A percentile compares a stretch with the other conserved stretches of the same genome.
These are phyloP conservation scores for Gallinago undulata DNA, from an alignment of 2,113 vertebrate genomes.

Conservation along the genomic window DNA sequence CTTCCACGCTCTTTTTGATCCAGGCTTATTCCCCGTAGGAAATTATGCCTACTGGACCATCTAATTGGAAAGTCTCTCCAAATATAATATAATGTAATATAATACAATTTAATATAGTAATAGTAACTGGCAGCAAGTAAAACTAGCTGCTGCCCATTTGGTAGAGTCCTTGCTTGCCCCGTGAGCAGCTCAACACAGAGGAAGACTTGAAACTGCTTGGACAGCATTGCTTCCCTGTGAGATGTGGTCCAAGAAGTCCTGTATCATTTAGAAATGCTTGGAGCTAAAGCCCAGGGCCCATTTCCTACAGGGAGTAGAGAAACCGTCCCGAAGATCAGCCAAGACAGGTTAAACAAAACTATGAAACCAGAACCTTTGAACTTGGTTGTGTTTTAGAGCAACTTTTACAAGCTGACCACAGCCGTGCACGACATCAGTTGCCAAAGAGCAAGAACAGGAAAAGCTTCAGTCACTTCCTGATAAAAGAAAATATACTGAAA, in stretches of 20 bases:
- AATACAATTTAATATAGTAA: not conserved
- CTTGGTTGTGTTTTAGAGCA: not conserved
- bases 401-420: not conserved
- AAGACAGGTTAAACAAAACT: not conserved
- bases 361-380: not conserved
- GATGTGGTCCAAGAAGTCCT: not conserved
- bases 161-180: not conserved
- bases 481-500: not conserved
- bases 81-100: not conserved
- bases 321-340: not conserved
- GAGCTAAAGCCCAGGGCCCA: not conserved
- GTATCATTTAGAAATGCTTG: not conserved
- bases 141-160: not conserved
- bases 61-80: not conserved
- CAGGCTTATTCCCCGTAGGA: not conserved
- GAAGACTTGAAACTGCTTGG: not conserved
- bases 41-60: not conserved
- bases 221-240: rapidly evolving
- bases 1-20: not conserved
- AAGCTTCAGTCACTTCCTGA: not conserved
- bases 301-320: not conserved
- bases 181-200: not conserved
- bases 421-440: not conserved
- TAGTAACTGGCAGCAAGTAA: not conserved
- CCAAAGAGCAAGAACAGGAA: not conserved